Conservation (phyloP, 2,113 vertebrate species). For the Danionella cerebrum region DNA sequence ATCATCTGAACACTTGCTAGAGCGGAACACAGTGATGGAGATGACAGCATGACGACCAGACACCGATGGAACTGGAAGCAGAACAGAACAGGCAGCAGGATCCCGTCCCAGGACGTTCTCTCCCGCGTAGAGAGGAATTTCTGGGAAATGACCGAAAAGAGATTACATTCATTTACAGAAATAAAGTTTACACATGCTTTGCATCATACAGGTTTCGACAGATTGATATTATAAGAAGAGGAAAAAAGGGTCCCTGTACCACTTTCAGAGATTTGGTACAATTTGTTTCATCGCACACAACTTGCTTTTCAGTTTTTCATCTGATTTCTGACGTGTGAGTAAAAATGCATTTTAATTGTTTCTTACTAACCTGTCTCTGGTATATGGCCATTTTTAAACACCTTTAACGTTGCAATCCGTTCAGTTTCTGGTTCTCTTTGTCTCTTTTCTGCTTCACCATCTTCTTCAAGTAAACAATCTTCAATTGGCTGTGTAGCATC, state of each 20-base stretch:
- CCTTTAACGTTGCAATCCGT: slow-evolving; percentile 57
- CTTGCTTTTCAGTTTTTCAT: too few relatives aligned
- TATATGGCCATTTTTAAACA: slow-evolving; percentile 62
- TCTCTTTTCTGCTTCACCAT: slow-evolving; percentile 47
- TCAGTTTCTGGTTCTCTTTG: not conserved
- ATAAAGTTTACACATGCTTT: too few relatives aligned
- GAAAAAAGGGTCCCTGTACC: too few relatives aligned
- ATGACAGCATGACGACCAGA: slow-evolving; percentile 77
- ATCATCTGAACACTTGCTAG: slow-evolving; percentile 47
- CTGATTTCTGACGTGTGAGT: too few relatives aligned
- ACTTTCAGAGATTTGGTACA: too few relatives aligned
- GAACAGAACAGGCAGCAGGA: slow-evolving; percentile 60
- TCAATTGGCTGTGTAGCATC: slow-evolving; percentile 63
- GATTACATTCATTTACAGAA: not conserved
- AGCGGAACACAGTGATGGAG: slow-evolving; percentile 62
- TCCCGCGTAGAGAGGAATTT: slow-evolving; percentile 72
- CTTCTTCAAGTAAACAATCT: slow-evolving; percentile 50
- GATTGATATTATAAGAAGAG: too few relatives aligned
- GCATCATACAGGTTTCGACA: too few relatives aligned
- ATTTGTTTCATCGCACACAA: too few relatives aligned
- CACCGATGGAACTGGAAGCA: slow-evolving; percentile 65
- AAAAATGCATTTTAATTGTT: too few relatives aligned
- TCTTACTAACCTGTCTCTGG: slow-evolving; percentile 57
- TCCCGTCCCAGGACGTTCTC: slow-evolving; percentile 78
- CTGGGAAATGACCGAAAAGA: slow-evolving; percentile 45